Base-by-base conservation (phyloP, 2,113 vertebrate genomes). In the Calypte anna region DNA sequence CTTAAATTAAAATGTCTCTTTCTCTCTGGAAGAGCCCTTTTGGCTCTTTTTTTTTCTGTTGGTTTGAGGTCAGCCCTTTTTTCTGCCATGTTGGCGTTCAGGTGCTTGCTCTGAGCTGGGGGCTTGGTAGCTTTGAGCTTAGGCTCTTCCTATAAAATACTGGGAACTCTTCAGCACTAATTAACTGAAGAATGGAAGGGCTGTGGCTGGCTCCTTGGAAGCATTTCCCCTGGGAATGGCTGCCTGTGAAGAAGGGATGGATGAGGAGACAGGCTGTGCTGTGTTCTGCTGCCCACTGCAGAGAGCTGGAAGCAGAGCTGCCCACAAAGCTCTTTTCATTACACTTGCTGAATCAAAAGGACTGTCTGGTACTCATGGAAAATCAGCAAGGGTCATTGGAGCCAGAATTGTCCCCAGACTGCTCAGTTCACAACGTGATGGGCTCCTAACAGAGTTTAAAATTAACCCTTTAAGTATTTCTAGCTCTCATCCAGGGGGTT, bases 281-380 rank as follows among this genome's bases (percentile, higher is more conserved):
- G 80, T 97, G 12, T 92, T 96, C 69, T 91, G 93, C 90, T 95
- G 96, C 96, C 94, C 90, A 95, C 95, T 78, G 90, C 86, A 93
- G 86, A 94, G 91, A 81, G 83, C 76, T 1, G 0, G 72, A 64
- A 91, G 76, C 69, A 86, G 91, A 53, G 62, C 62, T 82, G 66
- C 57, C 54, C 93, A 95, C 91, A 96, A 96, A 96, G 91, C 75
- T 64, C 88, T 93, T 95, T 96, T 97, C 88, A 96, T 94, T 81
- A 36, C 62, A 30, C 69, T 96, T 92, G 93, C 91, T 97, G 93
- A 94, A 96, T 94, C 88, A 93, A 93, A 96, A 97, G 76, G 68
- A 83, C 93, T 93, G 88, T 86, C 76, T 94, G 82, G 38, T 92
- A 13, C 63, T 91, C 89, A 74, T 68, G 89, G 54, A 82, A 94